Base-by-base conservation (phyloP, 2,888 invertebrate genomes). In the Aporophyla lueneburgensis region DNA sequence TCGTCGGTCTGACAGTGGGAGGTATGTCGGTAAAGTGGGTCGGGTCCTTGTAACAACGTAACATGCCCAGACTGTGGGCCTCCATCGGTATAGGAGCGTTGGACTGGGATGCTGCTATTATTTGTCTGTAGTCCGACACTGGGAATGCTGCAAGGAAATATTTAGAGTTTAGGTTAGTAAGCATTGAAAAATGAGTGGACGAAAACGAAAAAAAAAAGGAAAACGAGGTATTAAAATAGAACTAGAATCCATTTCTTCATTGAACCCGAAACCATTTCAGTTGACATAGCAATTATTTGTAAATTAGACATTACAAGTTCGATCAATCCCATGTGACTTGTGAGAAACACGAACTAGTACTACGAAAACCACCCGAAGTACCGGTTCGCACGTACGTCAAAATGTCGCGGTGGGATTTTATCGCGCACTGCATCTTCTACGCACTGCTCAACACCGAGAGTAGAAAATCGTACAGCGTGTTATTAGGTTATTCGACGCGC, bases 31-130 rank as follows among this genome's bases (percentile, higher is more conserved):
- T 90, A 92, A 98, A 98, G 86, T 96, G 95, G 0, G 97, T 97
- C 0, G 97, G 97, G 88, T 98, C 98, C 76, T 97, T 97, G 90
- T 97, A 97, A 56, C 97, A 97, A 5, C 96, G 92, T 16, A 97
- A 95, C 51, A 97, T 91, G n/a, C 97, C 97, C 0, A 97, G 94
- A 0, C 96, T 93, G 74, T 97, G 96, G 69, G 96, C 95, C 78
- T 97, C 97, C 87, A 97, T 96, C 0, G 97, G 97, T 40, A 97
- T 95, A 0, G 97, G 97, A 0, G 97, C 97, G 2, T 93, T 96
- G 0, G 97, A 97, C 86, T 97, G 97, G 0, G 97, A 93, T 0
- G 97, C 97, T 0, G 97, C 97, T 91, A 97, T 96, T 83, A 98
- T 93, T 73, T 96, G 94, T 79, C 95, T 94, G 89, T 97, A 98